A percentile compares a stretch with the other conserved stretches of the same genome.
Evolutionary conservation across 2,113 vertebrate species (phyloP).

Genomic region (Thermophis baileyi): DNA sequence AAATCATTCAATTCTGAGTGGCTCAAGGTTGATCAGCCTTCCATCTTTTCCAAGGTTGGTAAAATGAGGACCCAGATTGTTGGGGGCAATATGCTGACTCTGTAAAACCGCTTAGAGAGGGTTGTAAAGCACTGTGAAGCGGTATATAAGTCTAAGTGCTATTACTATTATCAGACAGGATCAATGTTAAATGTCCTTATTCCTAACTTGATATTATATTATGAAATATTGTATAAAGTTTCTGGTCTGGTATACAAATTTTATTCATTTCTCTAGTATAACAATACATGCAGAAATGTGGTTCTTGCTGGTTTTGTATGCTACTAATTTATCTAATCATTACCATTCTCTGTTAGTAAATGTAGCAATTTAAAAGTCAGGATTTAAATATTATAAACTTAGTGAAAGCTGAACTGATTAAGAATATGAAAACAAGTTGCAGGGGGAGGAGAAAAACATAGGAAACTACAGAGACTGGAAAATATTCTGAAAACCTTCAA

Average conservation of each 20-base stretch:
- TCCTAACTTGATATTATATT: not conserved
- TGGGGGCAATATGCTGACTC: no score
- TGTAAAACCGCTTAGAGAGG: no score
- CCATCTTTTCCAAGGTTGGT: no score
- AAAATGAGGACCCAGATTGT: no score
- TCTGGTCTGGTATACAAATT: not conserved
- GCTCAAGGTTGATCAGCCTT: no score
- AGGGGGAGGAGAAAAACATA: not conserved
- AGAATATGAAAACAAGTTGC: not conserved
- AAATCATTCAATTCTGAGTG: not conserved
- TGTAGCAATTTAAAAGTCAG: not conserved
- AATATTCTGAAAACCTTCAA: not conserved
- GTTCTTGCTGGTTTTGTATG: not conserved
- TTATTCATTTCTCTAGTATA: not conserved
- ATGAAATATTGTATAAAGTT: not conserved
- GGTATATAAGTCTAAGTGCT: no score
- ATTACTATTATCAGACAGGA: not conserved
- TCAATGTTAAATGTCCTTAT: not conserved
- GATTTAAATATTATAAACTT: not conserved
- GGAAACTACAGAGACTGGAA: not conserved
- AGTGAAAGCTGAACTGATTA: rapidly evolving
- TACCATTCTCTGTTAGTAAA: not conserved
- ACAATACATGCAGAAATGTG: not conserved
- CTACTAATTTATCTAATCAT: not conserved
- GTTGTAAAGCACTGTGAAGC: no score